A percentile compares a stretch with the other conserved stretches of the same genome.
Conservation (phyloP, 2,888 invertebrate species). For the Drosophila prolongata region DNA sequence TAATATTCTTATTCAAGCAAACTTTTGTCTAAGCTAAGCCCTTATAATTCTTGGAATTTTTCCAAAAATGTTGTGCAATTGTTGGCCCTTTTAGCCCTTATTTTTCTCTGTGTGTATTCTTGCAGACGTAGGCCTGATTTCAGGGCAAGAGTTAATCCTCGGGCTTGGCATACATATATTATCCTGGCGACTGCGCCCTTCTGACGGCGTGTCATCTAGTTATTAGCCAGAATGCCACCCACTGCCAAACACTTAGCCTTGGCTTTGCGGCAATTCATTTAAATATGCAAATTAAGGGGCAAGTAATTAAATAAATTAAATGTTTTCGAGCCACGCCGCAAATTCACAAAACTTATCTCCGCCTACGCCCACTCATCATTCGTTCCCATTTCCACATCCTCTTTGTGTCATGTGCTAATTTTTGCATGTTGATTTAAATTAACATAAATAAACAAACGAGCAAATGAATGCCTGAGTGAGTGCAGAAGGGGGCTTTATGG, state of each 20-base stretch:
- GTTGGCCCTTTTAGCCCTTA: no score
- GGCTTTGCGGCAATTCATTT: conserved; percentile 63
- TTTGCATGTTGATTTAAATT: conserved; percentile 74
- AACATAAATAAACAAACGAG: conserved; percentile 73
- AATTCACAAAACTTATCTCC: conserved; percentile 12
- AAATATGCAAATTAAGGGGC: conserved; percentile 76
- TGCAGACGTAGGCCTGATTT: neutral
- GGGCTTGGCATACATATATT: conserved; percentile 31
- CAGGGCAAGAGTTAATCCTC: neutral
- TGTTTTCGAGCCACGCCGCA: conserved; percentile 48
- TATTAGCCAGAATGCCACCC: conserved; percentile 31
- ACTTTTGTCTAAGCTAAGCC: no score
- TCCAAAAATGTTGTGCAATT: no score
- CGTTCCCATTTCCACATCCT: neutral
- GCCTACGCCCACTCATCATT: conserved; percentile 14
- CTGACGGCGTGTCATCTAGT: conserved; percentile 54
- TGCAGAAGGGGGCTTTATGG: conserved; percentile 59
- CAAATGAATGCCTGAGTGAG: conserved; percentile 45
- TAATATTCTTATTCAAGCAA: no score
- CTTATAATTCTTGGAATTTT: no score
- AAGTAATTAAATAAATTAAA: conserved; percentile 78
- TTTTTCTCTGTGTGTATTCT: neutral
- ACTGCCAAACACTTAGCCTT: conserved; percentile 17
- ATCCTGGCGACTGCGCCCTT: conserved; percentile 53
- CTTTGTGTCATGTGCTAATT: conserved; percentile 56